Conservation (phyloP, 1,140 invertebrate species). For the Drosophila prosaltans region DNA sequence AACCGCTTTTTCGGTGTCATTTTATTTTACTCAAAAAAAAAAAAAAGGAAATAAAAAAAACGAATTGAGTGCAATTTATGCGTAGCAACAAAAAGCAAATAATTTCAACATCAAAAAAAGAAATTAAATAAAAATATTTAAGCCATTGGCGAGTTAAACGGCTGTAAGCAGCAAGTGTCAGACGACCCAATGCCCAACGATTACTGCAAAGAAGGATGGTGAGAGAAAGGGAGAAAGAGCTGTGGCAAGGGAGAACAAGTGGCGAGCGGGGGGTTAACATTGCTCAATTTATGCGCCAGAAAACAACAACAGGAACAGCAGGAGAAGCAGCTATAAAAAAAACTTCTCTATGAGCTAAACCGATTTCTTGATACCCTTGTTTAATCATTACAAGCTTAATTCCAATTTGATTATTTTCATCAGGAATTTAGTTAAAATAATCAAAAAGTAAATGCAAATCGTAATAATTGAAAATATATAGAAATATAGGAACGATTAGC, state of each 20-base stretch:
- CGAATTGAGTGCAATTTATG: constrained; percentile 64
- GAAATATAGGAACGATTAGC: too few species aligned
- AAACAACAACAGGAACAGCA: constrained; percentile 29
- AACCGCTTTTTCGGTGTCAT: constrained; percentile 18
- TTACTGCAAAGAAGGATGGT: constrained; percentile 23
- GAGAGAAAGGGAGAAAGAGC: background rate
- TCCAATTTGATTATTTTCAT: too few species aligned
- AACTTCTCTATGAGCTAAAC: background rate
- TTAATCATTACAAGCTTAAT: too few species aligned
- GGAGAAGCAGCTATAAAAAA: background rate
- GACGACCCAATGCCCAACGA: constrained; percentile 61
- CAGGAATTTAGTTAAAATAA: too few species aligned
- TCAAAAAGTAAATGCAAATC: too few species aligned
- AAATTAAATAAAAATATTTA: constrained; percentile 62
- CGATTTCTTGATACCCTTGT: background rate
- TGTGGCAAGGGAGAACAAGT: background rate
- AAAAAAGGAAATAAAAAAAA: constrained; percentile 36
- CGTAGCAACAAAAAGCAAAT: constrained; percentile 66
- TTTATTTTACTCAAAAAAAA: constrained; percentile 28
- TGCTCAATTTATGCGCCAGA: constrained; percentile 71
- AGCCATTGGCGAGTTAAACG: constrained; percentile 67
- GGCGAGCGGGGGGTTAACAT: constrained; percentile 13
- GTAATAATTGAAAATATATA: too few species aligned
- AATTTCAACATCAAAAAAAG: constrained; percentile 48
- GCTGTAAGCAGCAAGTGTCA: constrained; percentile 77